Conservation (phyloP, 2,888 invertebrate genomes). For the Tupiocoris notatus region DNA sequence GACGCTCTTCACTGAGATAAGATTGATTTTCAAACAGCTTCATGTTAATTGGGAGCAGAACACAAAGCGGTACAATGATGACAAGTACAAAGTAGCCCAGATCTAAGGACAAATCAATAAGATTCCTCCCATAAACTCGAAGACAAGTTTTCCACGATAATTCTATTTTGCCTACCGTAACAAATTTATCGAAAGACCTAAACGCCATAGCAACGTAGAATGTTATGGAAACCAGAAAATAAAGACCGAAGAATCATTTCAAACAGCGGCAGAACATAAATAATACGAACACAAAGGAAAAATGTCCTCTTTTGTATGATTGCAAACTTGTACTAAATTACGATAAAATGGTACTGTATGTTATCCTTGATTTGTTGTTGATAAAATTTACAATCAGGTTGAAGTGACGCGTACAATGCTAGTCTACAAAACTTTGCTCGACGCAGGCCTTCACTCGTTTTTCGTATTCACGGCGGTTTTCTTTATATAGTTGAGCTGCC, state of each 20-base stretch:
- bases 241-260: not conserved
- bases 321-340: conserved; percentile 6
- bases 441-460: conserved; percentile 99
- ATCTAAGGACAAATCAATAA: not conserved
- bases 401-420: conserved; percentile 52
- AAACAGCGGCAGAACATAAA: not conserved
- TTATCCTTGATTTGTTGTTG: conserved; percentile 7
- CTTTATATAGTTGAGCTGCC: conserved; percentile 99
- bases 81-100: not conserved
- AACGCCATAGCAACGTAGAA: not conserved
- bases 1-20: no score
- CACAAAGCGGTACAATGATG: not conserved
- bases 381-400: conserved; percentile 43
- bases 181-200: not conserved
- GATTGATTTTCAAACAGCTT: no score
- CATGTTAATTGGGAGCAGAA: not conserved
- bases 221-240: not conserved
- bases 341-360: conserved; percentile 25
- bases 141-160: not conserved
- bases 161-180: no score
- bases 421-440: conserved; percentile 98
- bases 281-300: not conserved
- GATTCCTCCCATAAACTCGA: not conserved
- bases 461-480: conserved; percentile 98
- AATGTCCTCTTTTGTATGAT: not conserved